Percentiles rank a stretch among this genome's conserved stretches.
Conservation (phyloP, 1,140 invertebrate genomes). For the Pseudomyrmex cubaensis region DNA sequence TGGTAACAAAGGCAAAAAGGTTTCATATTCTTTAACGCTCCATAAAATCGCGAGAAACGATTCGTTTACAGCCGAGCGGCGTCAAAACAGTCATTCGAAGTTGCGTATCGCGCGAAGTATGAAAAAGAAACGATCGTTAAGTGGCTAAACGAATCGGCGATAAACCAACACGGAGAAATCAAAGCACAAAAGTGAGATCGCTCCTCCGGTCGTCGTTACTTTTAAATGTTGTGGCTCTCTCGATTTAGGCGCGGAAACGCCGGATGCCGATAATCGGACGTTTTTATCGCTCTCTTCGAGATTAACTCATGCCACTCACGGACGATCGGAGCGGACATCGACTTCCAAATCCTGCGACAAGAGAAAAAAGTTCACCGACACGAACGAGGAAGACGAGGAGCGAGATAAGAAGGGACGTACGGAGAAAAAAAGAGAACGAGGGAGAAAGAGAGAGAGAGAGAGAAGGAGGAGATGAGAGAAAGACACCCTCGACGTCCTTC, state of each 20-base stretch:
- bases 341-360: slow-evolving; percentile 67
- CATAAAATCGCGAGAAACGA: slow-evolving; percentile 22
- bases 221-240: slow-evolving; percentile 45
- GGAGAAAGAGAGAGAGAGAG: slow-evolving; percentile 42
- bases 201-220: slow-evolving; percentile 6
- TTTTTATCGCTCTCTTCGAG: slow-evolving; percentile 51
- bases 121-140: slow-evolving; percentile 39
- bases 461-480: slow-evolving; percentile 1
- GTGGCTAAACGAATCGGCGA: slow-evolving; percentile 52
- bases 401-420: too few species aligned
- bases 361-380: too few species aligned
- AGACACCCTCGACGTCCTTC: slow-evolving; percentile 75
- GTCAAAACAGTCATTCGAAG: slow-evolving; percentile 1
- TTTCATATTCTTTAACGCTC: slow-evolving; percentile 18
- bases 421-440: slow-evolving; percentile 42
- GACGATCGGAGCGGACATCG: slow-evolving; percentile 57
- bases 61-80: slow-evolving; percentile 1
- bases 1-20: slow-evolving; percentile 10
- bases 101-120: background rate
- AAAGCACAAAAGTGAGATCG: slow-evolving; percentile 33
- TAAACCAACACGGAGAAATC: slow-evolving; percentile 23
- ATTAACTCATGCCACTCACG: slow-evolving; percentile 67
- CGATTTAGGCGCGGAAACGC: slow-evolving; percentile 68
- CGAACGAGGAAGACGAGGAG: too few species aligned
- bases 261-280: slow-evolving; percentile 55